Base-by-base conservation (phyloP, 2,113 vertebrate genomes). In the Thamnaconus septentrionalis region DNA sequence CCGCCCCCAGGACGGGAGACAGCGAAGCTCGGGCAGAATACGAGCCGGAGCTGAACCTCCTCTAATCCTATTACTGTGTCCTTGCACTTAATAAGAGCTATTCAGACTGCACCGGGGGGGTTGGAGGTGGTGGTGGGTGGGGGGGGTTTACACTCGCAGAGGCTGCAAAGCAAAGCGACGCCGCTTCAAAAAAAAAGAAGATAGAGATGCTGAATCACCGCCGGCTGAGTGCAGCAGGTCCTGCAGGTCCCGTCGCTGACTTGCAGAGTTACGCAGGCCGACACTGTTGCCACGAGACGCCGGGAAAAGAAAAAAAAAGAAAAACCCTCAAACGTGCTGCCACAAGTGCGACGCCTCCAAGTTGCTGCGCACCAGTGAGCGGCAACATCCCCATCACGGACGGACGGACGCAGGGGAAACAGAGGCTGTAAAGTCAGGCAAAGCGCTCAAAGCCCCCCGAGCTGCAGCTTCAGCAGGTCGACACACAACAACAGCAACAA, bases 11-110 rank as follows among this genome's bases (percentile, higher is more conserved):
- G 71, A 64, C 53, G 59, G 61, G 59, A 48, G 48, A 51, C 56
- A 61, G 50, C 39, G 69, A 53, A 70, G 62, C 69, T 50, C 62
- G 75, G 40, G 69, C 64, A 71, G 53, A 73, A 83, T 68, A 77
- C 75, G 69, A 80, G 88, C 89, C 88, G 85, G 80, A 90, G 86
- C 82, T 89, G 88, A 92, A 93, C 79, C 85, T 68, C 75, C 80
- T 39, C 76, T 91, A 92, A 95, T 93, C 92, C 88, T 90, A 92
- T 91, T 90, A 92, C 81, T 48, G 56, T 87, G 86, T 62, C 85
- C 87, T 84, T 73, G 63, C 88, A 87, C 86, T 87, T 90, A 86
- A 85, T 75, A 77, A 85, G 83, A 91, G 75, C 86, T 88, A 71
- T 69, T 90, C 86, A 87, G 83, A 66, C 86, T 75, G 82, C 76